Evolutionary conservation across 2,888 invertebrate species (phyloP), one percentile per base, ranked within the genome.

Genomic region (Corbicula japonica): DNA sequence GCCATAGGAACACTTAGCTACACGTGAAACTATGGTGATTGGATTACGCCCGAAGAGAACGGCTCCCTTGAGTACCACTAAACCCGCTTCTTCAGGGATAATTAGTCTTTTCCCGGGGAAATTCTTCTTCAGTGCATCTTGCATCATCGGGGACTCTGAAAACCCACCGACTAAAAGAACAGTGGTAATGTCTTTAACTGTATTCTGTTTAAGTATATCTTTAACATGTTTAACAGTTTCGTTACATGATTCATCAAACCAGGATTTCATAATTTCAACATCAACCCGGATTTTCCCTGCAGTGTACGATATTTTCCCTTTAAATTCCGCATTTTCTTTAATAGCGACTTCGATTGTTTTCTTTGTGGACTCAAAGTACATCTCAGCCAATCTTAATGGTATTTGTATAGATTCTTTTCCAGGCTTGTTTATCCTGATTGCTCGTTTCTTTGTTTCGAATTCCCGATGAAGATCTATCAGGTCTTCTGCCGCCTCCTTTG

Each of bases 31-130:
- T 46, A 85, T 84, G 18, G 80, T 78, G 10, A 77, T 56, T 0
- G 87, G 84, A 30, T 77, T 76, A 34, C 83, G 84, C 2, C 85
- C 87, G 80, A 76, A 85, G n/a, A 85, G 60, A 1, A 87, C 84
- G 18, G 85, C 87, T 18, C 87, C 87, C 58, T 87, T 87, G 12
- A 87, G 69, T 2, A 87, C 85, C n/a, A 80, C 83, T n/a, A 87
- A 60, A 12, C 85, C 85, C 12, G 86, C 84, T 23, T 87, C 86
- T 38, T 76, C 82, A 5, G 87, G 87, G 56, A 85, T 84, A n/a
- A 86, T 85, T 0, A 87, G 54, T 15, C 83, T 52, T 38, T 75
- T 74, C 23, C 69, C 52, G 4, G 60, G 69, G 54, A 87, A 86
- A n/a, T 58, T 56, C 26, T 65, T 61, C 23, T 60, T 75, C n/a